These are phyloP conservation scores for Ormyrus nitidulus DNA, from an alignment of 2,888 invertebrate genomes.

Conservation along the genomic window DNA sequence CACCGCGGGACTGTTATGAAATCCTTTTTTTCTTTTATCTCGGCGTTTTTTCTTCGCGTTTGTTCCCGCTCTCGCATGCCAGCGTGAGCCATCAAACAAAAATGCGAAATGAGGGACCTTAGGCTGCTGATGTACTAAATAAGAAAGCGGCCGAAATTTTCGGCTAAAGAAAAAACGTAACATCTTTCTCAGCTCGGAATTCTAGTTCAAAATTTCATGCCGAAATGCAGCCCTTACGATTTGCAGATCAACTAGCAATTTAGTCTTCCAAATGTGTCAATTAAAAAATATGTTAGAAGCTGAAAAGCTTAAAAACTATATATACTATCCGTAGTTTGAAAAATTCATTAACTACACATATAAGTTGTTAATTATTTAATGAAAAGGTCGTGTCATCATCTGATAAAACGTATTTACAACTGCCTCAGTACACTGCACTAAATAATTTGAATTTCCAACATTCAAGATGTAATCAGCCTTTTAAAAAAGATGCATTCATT, in stretches of 20 bases:
- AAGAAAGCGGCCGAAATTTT: conserved; percentile 8
- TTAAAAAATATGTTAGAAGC: background rate
- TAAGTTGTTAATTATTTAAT: too few relatives aligned
- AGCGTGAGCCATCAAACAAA: conserved; percentile 27
- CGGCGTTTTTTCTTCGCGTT: conserved; percentile 8
- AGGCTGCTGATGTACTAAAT: conserved; percentile 32
- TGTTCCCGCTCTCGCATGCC: background rate
- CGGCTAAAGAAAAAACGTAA: background rate
- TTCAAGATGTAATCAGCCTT: too few relatives aligned
- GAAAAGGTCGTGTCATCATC: too few relatives aligned
- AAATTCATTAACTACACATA: too few relatives aligned
- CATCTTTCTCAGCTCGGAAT: conserved; percentile 10
- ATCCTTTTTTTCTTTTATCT: conserved; percentile 49
- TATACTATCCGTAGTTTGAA: too few relatives aligned
- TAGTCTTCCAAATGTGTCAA: background rate
- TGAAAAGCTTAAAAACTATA: background rate
- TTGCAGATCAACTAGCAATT: background rate
- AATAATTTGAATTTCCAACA: too few relatives aligned
- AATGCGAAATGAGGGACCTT: conserved; percentile 37
- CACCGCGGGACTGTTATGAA: conserved; percentile 63
- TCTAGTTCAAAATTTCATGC: background rate
- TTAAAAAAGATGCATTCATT: too few relatives aligned
- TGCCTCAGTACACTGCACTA: too few relatives aligned
- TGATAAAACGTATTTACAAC: too few relatives aligned
- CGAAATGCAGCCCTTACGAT: conserved; percentile 5